Base-by-base conservation (phyloP, 2,797 vertebrate genomes). In the Choloepus didactylus region DNA sequence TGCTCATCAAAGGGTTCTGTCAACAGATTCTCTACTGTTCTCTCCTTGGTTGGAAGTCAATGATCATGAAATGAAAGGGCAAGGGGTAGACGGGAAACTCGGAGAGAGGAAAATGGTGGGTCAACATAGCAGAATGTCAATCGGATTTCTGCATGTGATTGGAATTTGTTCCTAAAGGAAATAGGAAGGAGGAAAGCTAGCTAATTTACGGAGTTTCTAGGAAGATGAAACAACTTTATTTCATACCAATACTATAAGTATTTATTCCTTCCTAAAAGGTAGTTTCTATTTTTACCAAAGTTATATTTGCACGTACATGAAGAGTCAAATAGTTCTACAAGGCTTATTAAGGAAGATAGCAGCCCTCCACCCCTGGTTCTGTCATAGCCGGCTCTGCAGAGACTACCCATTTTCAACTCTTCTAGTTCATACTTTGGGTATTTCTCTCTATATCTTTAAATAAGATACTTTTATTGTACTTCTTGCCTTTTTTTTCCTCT, bases 81-180 rank as follows among this genome's bases (percentile, higher is more conserved):
- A 21, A 67, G 62, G 88, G 44, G 86, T 19, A 64, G 69, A 15
- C 1, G 35, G 29, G 18, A 1, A 11, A 49, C 38, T 72, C 11
- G 49, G 69, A 87, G 72, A 81, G 27, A 54, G 29, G 51, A 7
- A 10, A 59, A 23, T 41, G 41, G 31, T 59, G 70, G 51, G 41
- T n/a, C 21, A 79, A 9, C 15, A 35, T 0, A 35, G 38, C 27
- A 5, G 2, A 2, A 2, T 0, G 1, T 5, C 72, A 2, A 6
- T 14, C 81, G 75, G 69, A 70, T 41, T 62, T 81, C 64, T 66
- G 19, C 49, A 16, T 11, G 44, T 31, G 19, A 85, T 4, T 23
- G 23, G 16, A 82, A 70, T 41, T 41, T 38, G 44, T 21, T 59
- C 76, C 85, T 70, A 60, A 87, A 86, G 67, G 64, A 46, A 54